Percentiles rank a stretch among this genome's conserved stretches.
Evolutionary conservation across 2,888 invertebrate genomes (phyloP).

Genomic region (Trichopria drosophilae): DNA sequence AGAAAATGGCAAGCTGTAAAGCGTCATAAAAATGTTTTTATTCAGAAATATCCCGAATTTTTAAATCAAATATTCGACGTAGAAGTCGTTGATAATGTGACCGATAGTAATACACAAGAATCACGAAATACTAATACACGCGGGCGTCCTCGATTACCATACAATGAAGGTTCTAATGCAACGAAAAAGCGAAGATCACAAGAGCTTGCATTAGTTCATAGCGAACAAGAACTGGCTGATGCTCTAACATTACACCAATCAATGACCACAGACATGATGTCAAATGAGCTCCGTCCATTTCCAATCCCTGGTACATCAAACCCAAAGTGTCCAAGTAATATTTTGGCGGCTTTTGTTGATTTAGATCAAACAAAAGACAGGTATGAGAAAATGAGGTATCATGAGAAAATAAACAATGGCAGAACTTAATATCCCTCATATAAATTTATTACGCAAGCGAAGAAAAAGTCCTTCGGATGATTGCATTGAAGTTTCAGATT

Average conservation of each 20-base stretch:
- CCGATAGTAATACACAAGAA: too few relatives aligned
- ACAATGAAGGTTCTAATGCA: slow-evolving; percentile 6
- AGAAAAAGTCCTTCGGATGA: not conserved
- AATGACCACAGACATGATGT: too few relatives aligned
- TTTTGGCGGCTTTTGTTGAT: too few relatives aligned
- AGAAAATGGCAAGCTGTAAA: slow-evolving; percentile 6
- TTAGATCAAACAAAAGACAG: not conserved
- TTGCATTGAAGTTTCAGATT: slow-evolving; percentile 3
- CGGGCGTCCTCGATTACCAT: not conserved
- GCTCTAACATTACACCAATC: slow-evolving; percentile 3
- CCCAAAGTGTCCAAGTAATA: not conserved
- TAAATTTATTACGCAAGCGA: not conserved
- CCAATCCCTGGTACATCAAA: slow-evolving; percentile 4
- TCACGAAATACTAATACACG: slow-evolving; percentile 2
- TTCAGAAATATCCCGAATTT: slow-evolving; percentile 4
- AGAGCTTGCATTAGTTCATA: slow-evolving; percentile 2
- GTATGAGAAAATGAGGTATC: slow-evolving; percentile 6
- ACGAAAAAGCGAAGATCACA: slow-evolving; percentile 2
- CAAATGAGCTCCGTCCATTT: too few relatives aligned
- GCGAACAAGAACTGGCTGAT: slow-evolving; percentile 5
- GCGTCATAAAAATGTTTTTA: slow-evolving; percentile 11
- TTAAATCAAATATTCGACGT: slow-evolving; percentile 10
- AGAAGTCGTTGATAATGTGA: slow-evolving; percentile 8
- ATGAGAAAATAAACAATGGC: not conserved
- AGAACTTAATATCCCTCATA: not conserved